Base-by-base conservation (phyloP, 2,797 vertebrate species). In the Sitta carolinensis region DNA sequence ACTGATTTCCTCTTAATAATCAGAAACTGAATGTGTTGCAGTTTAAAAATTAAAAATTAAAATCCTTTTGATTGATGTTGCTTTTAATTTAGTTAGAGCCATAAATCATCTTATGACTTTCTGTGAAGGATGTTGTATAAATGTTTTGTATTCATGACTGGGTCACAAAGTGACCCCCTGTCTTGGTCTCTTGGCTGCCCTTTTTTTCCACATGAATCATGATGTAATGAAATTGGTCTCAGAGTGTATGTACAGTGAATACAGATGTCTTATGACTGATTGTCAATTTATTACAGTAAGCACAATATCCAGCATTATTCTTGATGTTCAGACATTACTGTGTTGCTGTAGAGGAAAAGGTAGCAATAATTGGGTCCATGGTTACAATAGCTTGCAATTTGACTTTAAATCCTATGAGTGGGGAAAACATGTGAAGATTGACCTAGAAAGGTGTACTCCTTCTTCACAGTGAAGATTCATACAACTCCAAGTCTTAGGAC, bases 61-160 rank as follows among this genome's bases (percentile, higher is more conserved):
- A 93, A 87, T 30, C 13, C 1, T 36, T 85, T 92, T 95, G 94
- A 95, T 81, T 90, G 75, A 97, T 95, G 70, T 55, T 87, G 32
- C n/a, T 95, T 89, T 96, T 96, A 95, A 95, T 94, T 90, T 92
- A 78, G 52, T 86, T 96, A 74, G 23, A 87, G 25, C 29, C 45
- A 91, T 95, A 95, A 95, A 97, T 97, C 87, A 88, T 64, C 47
- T 36, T 57, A n/a, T 45, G 74, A 77, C 30, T 86, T 79, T 69
- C 52, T 54, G 43, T 68, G 66, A 94, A 94, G 59, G 48, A 66
- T 93, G 34, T 45, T 91, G 42, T 73, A 55, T 50, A 88, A 87
- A 85, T 51, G 34, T 92, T 95, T 87, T 70, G 19, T 66, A 43
- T 61, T 83, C 57, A 63, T 64, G 63, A 66, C 5, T 91, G 34